These are phyloP conservation scores for Bradypodion pumilum DNA, from an alignment of 2,797 vertebrate genomes.

Conservation along the genomic window DNA sequence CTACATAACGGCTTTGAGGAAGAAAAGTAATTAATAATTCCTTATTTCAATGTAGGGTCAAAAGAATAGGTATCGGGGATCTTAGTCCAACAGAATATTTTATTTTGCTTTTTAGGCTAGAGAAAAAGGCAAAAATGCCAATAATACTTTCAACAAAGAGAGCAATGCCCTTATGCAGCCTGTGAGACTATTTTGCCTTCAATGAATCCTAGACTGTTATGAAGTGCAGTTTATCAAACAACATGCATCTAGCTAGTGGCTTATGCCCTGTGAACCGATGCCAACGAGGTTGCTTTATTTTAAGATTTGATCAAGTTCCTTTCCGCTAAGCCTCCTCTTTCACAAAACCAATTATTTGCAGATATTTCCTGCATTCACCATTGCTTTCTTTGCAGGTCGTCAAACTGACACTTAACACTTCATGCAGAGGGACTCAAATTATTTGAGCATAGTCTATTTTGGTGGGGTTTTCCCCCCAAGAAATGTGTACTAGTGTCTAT, in stretches of 20 bases:
- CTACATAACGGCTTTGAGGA: too few relatives aligned
- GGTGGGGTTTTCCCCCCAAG: slow-evolving; percentile 40
- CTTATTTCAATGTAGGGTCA: background rate
- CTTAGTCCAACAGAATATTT: slow-evolving; percentile 30
- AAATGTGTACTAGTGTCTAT: slow-evolving; percentile 31
- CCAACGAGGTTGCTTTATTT: slow-evolving; percentile 55
- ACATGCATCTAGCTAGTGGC: slow-evolving; percentile 55
- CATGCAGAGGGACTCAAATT: slow-evolving; percentile 33
- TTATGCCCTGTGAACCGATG: slow-evolving; percentile 57
- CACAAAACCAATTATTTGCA: slow-evolving; percentile 64
- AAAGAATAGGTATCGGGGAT: background rate
- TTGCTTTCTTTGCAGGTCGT: slow-evolving; percentile 55
- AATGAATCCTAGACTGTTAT: slow-evolving; percentile 38
- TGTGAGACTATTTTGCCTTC: slow-evolving; percentile 48
- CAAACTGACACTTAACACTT: slow-evolving; percentile 37
- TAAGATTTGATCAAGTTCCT: slow-evolving; percentile 66
- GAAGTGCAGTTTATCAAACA: slow-evolving; percentile 64
- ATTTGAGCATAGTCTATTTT: slow-evolving; percentile 21
- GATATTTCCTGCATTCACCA: slow-evolving; percentile 40
- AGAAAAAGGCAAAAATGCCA: slow-evolving; percentile 44
- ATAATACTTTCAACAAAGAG: slow-evolving; percentile 51
- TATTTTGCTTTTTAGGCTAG: slow-evolving; percentile 31
- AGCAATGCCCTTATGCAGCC: slow-evolving; percentile 25
- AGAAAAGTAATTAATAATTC: background rate
- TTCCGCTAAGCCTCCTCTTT: slow-evolving; percentile 49